Conservation (phyloP, 2,113 vertebrate species). For the Etheostoma cragini region DNA sequence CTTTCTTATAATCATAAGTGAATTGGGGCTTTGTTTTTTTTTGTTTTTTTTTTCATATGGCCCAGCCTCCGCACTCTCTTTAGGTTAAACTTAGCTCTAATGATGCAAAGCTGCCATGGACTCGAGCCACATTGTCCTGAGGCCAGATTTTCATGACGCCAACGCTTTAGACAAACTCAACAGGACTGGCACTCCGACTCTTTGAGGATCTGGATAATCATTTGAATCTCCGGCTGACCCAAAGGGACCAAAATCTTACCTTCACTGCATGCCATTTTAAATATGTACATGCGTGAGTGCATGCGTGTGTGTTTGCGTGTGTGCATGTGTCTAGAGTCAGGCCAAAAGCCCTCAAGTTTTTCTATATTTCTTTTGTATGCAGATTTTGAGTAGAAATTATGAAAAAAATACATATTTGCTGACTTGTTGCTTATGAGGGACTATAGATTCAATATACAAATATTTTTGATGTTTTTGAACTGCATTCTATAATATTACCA, state of each 20-base stretch:
- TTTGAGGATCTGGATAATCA: conserved; percentile 52
- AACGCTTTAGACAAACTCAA: conserved; percentile 40
- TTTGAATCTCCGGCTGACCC: conserved; percentile 54
- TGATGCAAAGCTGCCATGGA: conserved; percentile 55
- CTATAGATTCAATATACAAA: conserved; percentile 60
- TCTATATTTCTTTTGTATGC: conserved; percentile 67
- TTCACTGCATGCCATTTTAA: conserved; percentile 50
- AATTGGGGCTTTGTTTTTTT: conserved; percentile 49
- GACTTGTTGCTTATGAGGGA: conserved; percentile 70
- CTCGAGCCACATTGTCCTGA: conserved; percentile 42
- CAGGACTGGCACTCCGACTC: conserved; percentile 62
- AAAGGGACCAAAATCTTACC: conserved; percentile 69
- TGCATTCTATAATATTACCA: conserved; percentile 67
- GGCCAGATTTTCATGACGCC: conserved; percentile 46
- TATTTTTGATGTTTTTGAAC: conserved; percentile 70
- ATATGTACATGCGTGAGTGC: conserved; percentile 13
- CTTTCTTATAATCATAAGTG: conserved; percentile 62
- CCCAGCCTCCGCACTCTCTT: conserved; percentile 35
- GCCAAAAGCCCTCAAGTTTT: conserved; percentile 47
- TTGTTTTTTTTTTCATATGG: conserved; percentile 19
- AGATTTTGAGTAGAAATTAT: conserved; percentile 55
- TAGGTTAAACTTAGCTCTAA: conserved; percentile 48
- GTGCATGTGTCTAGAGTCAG: conserved; percentile 32
- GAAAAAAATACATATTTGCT: conserved; percentile 33
- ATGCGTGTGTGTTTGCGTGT: conserved; percentile 12